A percentile compares a stretch with the other conserved stretches of the same genome.
phyloP scores from a whole-genome alignment of 2,113 vertebrate genomes.

The Menidia beryllina region DNA sequence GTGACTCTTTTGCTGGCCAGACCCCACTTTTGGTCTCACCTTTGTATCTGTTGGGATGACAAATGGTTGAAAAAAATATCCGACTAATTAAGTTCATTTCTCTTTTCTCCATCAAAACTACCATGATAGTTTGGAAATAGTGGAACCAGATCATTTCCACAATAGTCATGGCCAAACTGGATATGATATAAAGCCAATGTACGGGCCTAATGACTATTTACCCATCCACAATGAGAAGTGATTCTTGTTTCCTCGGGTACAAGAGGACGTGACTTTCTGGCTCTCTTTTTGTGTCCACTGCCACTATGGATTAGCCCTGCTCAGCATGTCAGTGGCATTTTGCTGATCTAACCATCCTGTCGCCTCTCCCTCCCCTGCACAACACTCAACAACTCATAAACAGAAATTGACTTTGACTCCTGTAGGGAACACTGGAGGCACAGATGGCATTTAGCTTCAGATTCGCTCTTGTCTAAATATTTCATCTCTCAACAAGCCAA shows the following conservation, averaged over 20 bases:
- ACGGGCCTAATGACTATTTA: constrained; percentile 68
- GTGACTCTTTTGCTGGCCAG: constrained; percentile 49
- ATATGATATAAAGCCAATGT: constrained; percentile 26
- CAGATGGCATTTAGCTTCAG: constrained; percentile 78
- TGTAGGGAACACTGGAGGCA: constrained; percentile 73
- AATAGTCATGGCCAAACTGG: too few species aligned
- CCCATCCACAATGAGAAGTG: constrained; percentile 63
- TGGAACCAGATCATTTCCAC: too few species aligned
- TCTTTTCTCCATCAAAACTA: constrained; percentile 26
- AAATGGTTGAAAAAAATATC: constrained; percentile 52
- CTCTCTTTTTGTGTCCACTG: constrained; percentile 65
- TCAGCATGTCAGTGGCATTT: constrained; percentile 73
- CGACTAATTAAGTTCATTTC: constrained; percentile 31
- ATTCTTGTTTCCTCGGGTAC: constrained; percentile 66
- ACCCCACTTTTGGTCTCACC: constrained; percentile 28
- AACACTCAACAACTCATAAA: constrained; percentile 71
- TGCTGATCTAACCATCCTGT: constrained; percentile 67
- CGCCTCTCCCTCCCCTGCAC: constrained; percentile 64
- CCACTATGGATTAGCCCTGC: constrained; percentile 72
- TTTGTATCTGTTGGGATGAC: constrained; percentile 57
- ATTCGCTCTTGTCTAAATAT: constrained; percentile 78
- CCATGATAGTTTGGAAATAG: constrained; percentile 3
- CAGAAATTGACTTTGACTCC: constrained; percentile 77
- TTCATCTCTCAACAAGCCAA: constrained; percentile 75
- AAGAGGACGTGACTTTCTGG: constrained; percentile 62